Evolutionary conservation across 1,140 invertebrate species (phyloP), one percentile per base, ranked within the genome.

Genomic region (Achatina immaculata): DNA sequence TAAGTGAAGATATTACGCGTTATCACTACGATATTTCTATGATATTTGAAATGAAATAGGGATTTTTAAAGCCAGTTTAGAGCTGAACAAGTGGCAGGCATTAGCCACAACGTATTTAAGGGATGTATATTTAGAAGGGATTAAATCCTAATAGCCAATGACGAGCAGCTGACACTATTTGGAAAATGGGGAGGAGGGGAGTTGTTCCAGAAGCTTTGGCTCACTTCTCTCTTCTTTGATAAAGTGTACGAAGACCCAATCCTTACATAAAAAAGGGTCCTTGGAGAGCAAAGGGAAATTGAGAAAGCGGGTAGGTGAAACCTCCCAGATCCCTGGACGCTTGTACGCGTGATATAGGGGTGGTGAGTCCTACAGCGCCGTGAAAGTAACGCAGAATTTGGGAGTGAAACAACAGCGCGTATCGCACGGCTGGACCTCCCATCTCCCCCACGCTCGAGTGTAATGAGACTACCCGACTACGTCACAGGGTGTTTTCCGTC

Each of bases 401-500:
- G 3, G 11, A 4, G n/a, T 55, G n/a, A 55, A 55, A 55, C n/a
- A 55, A 24, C 51, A 21, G 11, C 14, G 14, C 3, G 24, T 4
- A 6, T 6, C 51, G 14, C 51, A 55, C 51, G n/a, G 51, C 11
- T 55, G 14, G 6, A n/a, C 51, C 51, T 55, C n/a, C 51, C 14
- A 55, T 21, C n/a, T 24, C 14, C 51, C 51, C n/a, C 51, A 21
- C 51, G 24, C 24, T 55, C 7, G 21, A 55, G 14, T 55, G 14
- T 21, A 55, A 55, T 55, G 51, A 55, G 51, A 55, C 51, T 55
- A 55, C 21, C 51, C 51, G 14, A 4, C n/a, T 11, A 55, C 51
- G 51, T 55, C 51, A 55, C 51, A n/a, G n/a, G 51, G 51, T 55
- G 51, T 55, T 55, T 55, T 55, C 51, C 51, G 51, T 21, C n/a